phyloP scores from a whole-genome alignment of 2,888 invertebrate species.

The Cosmorhoe ocellata region DNA sequence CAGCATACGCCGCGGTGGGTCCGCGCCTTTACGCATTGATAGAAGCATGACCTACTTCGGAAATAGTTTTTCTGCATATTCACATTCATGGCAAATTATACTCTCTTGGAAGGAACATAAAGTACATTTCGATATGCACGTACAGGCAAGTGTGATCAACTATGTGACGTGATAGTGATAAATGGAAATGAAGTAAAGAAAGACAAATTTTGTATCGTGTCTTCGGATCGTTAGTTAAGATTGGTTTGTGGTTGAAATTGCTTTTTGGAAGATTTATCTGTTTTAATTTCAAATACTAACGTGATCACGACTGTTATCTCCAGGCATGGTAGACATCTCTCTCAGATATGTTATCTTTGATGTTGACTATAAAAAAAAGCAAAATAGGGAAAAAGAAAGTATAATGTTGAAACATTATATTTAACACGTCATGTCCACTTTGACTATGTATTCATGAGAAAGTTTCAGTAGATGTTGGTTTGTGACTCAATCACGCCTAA shows the following conservation, averaged over 20 bases:
- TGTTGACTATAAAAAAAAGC: no score
- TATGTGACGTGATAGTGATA: slow-evolving; percentile 52
- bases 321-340: no score
- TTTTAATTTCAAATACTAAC: slow-evolving; percentile 16
- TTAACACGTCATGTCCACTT: no score
- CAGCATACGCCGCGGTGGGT: no score
- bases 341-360: no score
- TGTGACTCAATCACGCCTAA: no score
- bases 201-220: slow-evolving; percentile 66
- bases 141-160: slow-evolving; percentile 9
- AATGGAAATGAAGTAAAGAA: slow-evolving; percentile 51
- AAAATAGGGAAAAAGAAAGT: no score
- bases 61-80: slow-evolving; percentile 31
- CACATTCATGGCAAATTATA: neutral
- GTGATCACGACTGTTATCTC: no score
- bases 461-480: no score
- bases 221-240: slow-evolving; percentile 56
- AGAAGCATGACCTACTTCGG: slow-evolving; percentile 8
- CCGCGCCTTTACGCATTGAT: slow-evolving; percentile 21
- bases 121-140: neutral
- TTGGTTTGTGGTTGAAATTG: slow-evolving; percentile 41
- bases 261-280: slow-evolving; percentile 34
- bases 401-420: no score
- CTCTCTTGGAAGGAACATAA: neutral
- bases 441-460: no score